Conservation (phyloP, 1,140 invertebrate species). For the Trinorchestia longiramus region DNA sequence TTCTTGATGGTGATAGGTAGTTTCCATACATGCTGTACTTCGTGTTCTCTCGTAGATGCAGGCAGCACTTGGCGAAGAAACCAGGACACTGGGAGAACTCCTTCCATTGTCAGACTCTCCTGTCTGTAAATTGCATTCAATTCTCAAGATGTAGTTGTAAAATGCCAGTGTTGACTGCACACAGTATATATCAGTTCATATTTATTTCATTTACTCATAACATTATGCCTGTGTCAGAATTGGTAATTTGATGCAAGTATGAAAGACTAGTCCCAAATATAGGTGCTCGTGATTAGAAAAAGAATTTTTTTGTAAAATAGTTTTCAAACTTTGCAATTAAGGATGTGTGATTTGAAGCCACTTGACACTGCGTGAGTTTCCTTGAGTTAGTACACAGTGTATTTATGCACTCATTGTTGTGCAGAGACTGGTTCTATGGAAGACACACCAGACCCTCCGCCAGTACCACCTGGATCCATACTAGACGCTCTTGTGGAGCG, state of each 20-base stretch:
- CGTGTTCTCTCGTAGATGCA: background rate
- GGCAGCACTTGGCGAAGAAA: too few species aligned
- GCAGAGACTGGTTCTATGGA: slow-evolving; percentile 3
- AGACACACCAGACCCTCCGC: slow-evolving; percentile 60
- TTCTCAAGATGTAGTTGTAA: background rate
- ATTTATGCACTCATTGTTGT: background rate
- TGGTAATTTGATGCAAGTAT: background rate
- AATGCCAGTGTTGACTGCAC: background rate
- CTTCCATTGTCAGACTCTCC: too few species aligned
- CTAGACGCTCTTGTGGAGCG: slow-evolving; percentile 87
- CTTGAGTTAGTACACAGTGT: too few species aligned
- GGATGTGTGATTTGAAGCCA: background rate
- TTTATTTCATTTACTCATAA: background rate
- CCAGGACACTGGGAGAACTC: too few species aligned
- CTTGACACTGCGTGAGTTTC: background rate
- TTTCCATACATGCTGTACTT: background rate
- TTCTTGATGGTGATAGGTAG: background rate
- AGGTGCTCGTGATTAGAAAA: background rate
- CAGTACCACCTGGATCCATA: slow-evolving; percentile 75
- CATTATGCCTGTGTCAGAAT: background rate
- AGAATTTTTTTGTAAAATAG: background rate
- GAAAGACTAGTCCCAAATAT: background rate
- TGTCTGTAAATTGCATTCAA: background rate
- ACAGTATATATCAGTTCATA: background rate
- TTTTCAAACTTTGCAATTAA: background rate